Conservation (phyloP, 2,888 invertebrate species). For the Eucriotettix oculatus region DNA sequence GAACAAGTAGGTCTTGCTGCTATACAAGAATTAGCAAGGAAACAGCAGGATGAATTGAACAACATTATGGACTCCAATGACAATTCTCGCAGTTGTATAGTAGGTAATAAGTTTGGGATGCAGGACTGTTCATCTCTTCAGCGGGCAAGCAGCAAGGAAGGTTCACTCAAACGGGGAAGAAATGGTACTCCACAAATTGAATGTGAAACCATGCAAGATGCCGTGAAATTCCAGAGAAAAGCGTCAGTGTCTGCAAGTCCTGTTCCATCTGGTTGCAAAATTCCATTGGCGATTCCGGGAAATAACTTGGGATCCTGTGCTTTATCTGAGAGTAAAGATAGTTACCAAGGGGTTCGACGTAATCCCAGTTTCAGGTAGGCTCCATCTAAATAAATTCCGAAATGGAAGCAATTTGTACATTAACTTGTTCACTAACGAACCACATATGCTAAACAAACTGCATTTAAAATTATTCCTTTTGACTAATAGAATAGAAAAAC, state of each 20-base stretch:
- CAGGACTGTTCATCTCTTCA: conserved; percentile 3
- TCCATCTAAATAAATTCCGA: background rate
- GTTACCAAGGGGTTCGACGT: conserved; percentile 7
- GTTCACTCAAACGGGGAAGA: conserved; percentile 27
- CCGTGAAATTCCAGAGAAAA: conserved; percentile 17
- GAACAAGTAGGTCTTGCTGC: conserved; percentile 50
- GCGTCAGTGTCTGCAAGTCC: background rate
- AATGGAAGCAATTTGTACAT: background rate
- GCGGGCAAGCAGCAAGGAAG: conserved; percentile 32
- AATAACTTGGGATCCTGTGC: background rate
- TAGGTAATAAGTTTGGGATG: conserved; percentile 25
- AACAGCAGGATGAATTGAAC: conserved; percentile 33
- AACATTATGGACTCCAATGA: conserved; percentile 19
- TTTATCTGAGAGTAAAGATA: conserved; percentile 7
- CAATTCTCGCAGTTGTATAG: conserved; percentile 8
- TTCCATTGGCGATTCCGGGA: background rate
- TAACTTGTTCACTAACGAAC: background rate
- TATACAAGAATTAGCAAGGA: conserved; percentile 53
- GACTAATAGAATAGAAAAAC: too few species aligned
- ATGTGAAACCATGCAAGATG: conserved; percentile 26
- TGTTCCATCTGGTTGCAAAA: background rate
- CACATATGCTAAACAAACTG: too few species aligned
- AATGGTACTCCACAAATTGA: conserved; percentile 22
- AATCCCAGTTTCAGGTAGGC: conserved; percentile 11
- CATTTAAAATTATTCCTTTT: too few species aligned